Percentiles rank a stretch among this genome's conserved stretches.
Conservation (phyloP, 2,113 vertebrate genomes). For the Oreochromis spilurus region DNA sequence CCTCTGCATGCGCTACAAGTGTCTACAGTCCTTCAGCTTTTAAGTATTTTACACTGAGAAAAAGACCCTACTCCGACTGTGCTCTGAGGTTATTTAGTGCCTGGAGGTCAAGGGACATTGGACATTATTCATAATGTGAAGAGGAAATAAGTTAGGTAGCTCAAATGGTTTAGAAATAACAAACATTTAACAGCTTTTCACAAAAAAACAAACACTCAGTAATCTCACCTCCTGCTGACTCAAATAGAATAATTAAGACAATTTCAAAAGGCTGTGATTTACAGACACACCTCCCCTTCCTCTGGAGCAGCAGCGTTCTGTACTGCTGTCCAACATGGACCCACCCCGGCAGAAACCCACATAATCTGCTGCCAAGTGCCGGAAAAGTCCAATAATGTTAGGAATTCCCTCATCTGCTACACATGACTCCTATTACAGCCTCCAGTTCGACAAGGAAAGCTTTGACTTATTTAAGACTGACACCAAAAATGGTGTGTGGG, state of each 20-base stretch:
- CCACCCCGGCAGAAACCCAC: constrained; percentile 35
- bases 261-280: not conserved
- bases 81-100: constrained; percentile 22
- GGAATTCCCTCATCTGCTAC: constrained; percentile 72
- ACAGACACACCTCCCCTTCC: not conserved
- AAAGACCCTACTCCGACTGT: constrained; percentile 5
- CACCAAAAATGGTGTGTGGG: not conserved
- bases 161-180: not conserved
- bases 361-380: constrained; percentile 60
- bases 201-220: not conserved
- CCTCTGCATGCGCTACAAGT: not conserved
- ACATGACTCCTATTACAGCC: constrained; percentile 68
- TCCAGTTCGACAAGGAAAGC: constrained; percentile 22
- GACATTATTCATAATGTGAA: not conserved
- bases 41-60: not conserved
- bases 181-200: not conserved
- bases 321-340: constrained; percentile 21
- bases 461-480: constrained; percentile 36
- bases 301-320: not conserved
- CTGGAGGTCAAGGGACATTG: not conserved
- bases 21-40: not conserved
- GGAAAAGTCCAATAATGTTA: constrained; percentile 68
- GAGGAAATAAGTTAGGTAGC: not conserved
- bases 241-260: not conserved
- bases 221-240: not conserved